Evolutionary conservation across 2,113 vertebrate genomes (phyloP), one percentile per base, ranked within the genome.

Genomic region (Takifugu flavidus): DNA sequence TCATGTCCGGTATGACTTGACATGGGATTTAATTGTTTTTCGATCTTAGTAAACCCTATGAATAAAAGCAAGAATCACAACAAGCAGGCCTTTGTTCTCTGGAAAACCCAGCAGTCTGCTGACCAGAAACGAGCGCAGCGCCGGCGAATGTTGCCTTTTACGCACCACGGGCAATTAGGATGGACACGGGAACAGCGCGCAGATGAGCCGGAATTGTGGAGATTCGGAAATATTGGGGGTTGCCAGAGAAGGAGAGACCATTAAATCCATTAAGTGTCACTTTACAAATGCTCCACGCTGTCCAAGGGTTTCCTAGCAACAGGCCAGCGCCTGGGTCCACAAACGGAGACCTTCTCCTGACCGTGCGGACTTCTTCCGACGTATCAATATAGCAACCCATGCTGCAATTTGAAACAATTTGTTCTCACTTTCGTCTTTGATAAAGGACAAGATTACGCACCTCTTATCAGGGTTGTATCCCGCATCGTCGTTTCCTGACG

Each of bases 221-320:
- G 27, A 10, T 29, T 44, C 28, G 26, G n/a, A 59, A 45, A 60
- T 68, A 70, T 75, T 78, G 7, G 78, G 74, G 25, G 81, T 80
- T 82, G 60, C 60, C 72, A 67, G 44, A 78, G 58, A 63, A 72
- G 13, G 61, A 81, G 64, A 73, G 59, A 68, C 57, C 67, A 62
- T 78, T 74, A 77, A 39, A 56, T 74, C 59, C 72, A 78, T 82
- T 68, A 68, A 75, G 68, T 76, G 76, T 82, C 82, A 89, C 87
- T 87, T 72, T 73, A 71, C 65, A 65, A 82, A 79, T 79, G 79
- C 83, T 85, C 65, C 67, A 78, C 72, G 80, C 88, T 88, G 86
- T 87, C 87, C 86, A 75, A 67, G 53, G 65, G 88, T 91, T 74
- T 89, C 89, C 84, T 88, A 90, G 90, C 89, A 91, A 91, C 90